Conservation (phyloP, 2,113 vertebrate genomes). For the Myotis yumanensis region DNA sequence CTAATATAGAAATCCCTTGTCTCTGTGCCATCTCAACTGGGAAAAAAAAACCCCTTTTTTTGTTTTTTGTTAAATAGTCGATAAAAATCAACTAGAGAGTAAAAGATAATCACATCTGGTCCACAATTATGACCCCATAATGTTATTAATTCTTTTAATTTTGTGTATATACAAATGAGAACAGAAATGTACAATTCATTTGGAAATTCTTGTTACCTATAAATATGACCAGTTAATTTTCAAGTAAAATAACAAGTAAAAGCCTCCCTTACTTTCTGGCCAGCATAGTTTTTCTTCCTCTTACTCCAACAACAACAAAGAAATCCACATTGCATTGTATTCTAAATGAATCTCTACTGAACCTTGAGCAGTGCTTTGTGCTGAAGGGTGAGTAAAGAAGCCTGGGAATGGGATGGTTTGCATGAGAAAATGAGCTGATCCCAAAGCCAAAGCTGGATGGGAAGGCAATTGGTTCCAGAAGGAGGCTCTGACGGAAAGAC, state of each 20-base stretch:
- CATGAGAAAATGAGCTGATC: not conserved
- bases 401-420: not conserved
- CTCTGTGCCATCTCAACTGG: not conserved
- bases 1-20: not conserved
- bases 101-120: not conserved
- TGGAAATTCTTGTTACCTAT: not conserved
- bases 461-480: not conserved
- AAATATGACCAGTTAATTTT: not conserved
- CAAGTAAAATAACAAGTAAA: not conserved
- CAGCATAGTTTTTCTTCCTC: not conserved
- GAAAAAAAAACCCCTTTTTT: not conserved
- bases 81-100: not conserved
- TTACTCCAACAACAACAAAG: not conserved
- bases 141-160: not conserved
- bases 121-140: not conserved
- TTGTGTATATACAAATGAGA: not conserved
- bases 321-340: not conserved
- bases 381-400: not conserved
- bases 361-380: not conserved
- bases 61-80: not conserved
- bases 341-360: not conserved
- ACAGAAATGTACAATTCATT: not conserved
- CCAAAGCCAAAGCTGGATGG: not conserved
- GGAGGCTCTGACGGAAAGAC: not conserved
- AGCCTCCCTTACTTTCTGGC: not conserved